Base-by-base conservation (phyloP, 2,797 vertebrate species). In the Hephaestus fuliginosus region DNA sequence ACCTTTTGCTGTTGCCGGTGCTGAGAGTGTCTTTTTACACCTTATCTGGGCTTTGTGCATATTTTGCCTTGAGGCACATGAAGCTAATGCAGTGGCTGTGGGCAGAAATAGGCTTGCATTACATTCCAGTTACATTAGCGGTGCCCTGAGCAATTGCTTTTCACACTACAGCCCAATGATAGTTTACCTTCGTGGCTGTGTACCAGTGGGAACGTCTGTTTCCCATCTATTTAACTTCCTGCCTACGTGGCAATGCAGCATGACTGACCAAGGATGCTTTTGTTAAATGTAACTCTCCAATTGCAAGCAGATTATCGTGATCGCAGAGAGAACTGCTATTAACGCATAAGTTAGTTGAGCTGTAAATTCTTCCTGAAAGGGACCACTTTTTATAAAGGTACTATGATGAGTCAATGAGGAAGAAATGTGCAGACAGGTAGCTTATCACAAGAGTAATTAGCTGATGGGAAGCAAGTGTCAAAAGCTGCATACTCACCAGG, bases 51-150 rank as follows among this genome's bases (percentile, higher is more conserved):
- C 71, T 79, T 77, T 78, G 46, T 82, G 69, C 65, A 82, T 70
- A 61, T 79, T 83, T 84, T 85, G 74, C 84, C 78, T 62, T 57
- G 33, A 81, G 84, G 67, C 81, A 79, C 18, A 57, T 82, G 81
- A 60, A 76, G 72, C 66, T 76, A 78, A 76, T 85, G 68, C 64
- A 83, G 56, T 68, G 44, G 58, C 65, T 76, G 4, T 61, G n/a
- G 71, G 69, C 49, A 14, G 49, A 84, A 56, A 64, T 20, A 14
- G 44, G 20, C 33, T 68, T 62, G 44, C 15, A 52, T 83, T 78
- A 68, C 55, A 66, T 74, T 69, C 11, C 18, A 74, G 65, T 66
- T 72, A 63, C 33, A 77, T 67, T 63, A 67, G 43, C 70, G 17
- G 25, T 83, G 36, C 66, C 41, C 60, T 61, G 12, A 86, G 52